Conservation (phyloP, 1,140 invertebrate species). For the Elymnias hypermnestra region DNA sequence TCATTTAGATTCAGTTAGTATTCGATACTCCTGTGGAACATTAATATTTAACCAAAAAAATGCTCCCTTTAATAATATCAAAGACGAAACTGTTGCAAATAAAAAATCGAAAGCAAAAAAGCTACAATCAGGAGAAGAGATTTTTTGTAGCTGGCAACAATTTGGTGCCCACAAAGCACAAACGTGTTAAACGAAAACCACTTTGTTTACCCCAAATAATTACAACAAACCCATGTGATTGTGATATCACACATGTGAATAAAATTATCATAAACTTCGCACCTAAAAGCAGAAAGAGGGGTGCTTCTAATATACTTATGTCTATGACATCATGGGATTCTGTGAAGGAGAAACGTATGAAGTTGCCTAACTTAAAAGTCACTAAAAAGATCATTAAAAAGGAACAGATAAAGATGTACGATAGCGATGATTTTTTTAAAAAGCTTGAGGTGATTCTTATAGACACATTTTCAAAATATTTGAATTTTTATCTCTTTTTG, state of each 20-base stretch:
- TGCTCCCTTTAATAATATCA: slow-evolving; percentile 55
- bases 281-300: slow-evolving; percentile 46
- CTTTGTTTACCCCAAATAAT: slow-evolving; percentile 26
- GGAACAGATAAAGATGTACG: slow-evolving; percentile 32
- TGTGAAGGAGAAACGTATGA: slow-evolving; percentile 45
- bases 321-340: slow-evolving; percentile 44
- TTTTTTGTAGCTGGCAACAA: slow-evolving; percentile 34
- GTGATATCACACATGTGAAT: slow-evolving; percentile 47
- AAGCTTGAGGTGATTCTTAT: slow-evolving; percentile 56
- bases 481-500: no score
- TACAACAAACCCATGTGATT: slow-evolving; percentile 35
- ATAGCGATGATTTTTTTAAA: slow-evolving; percentile 61
- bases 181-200: slow-evolving; percentile 32
- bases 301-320: slow-evolving; percentile 44
- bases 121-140: slow-evolving; percentile 30
- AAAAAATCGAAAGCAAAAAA: slow-evolving; percentile 36
- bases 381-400: slow-evolving; percentile 36
- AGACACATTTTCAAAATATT: no score
- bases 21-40: background rate
- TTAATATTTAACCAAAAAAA: slow-evolving; percentile 12
- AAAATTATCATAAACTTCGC: slow-evolving; percentile 53
- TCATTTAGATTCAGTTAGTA: slow-evolving; percentile 3
- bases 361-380: slow-evolving; percentile 39
- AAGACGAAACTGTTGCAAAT: slow-evolving; percentile 53
- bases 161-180: slow-evolving; percentile 28